Evolutionary conservation across 1,140 invertebrate genomes (phyloP).

Genomic region (Lasaia peninsularis): DNA sequence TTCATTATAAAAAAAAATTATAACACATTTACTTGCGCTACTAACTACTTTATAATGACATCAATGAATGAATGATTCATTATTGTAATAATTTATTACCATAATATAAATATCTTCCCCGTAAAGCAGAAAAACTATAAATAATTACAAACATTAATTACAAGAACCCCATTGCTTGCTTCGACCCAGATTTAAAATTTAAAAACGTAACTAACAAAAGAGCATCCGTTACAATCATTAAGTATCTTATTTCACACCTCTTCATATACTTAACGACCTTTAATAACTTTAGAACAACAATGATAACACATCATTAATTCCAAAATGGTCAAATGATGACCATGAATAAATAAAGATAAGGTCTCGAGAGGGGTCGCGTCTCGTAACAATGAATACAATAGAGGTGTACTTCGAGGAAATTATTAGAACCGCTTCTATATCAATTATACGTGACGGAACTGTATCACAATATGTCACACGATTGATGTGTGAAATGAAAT

Average conservation of each 20-base stretch:
- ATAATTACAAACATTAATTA: slow-evolving; percentile 1
- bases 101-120: neutral
- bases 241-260: slow-evolving; percentile 69
- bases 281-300: slow-evolving; percentile 60
- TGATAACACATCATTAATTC: slow-evolving; percentile 67
- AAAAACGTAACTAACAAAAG: slow-evolving; percentile 40
- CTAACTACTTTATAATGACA: too few relatives aligned
- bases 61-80: too few relatives aligned
- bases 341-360: slow-evolving; percentile 75
- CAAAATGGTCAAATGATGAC: slow-evolving; percentile 75
- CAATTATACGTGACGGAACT: slow-evolving; percentile 67
- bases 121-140: neutral
- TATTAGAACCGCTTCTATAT: slow-evolving; percentile 49
- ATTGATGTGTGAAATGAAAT: slow-evolving; percentile 41
- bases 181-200: slow-evolving; percentile 32
- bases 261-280: slow-evolving; percentile 51
- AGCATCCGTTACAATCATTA: slow-evolving; percentile 49
- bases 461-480: slow-evolving; percentile 62
- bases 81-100: too few relatives aligned
- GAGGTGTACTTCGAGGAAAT: slow-evolving; percentile 50
- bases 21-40: too few relatives aligned
- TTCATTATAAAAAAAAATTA: too few relatives aligned
- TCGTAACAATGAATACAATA: slow-evolving; percentile 60
- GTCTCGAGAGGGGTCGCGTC: slow-evolving; percentile 48
- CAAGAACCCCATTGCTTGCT: neutral